Base-by-base conservation (phyloP, 2,113 vertebrate species). In the Triplophysa tibetana region DNA sequence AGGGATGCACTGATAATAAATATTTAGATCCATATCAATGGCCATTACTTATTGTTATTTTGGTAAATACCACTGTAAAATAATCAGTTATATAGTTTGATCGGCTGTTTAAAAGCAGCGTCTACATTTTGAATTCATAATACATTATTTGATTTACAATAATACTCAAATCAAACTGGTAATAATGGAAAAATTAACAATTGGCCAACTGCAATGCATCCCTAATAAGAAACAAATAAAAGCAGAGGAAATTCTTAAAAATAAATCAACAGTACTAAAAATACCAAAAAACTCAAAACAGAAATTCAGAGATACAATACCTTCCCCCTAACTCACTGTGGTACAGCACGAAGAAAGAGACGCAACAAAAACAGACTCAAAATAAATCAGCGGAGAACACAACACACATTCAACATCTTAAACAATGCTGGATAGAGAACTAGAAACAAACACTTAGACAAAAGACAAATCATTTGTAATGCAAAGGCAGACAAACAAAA, bases 311-410 rank as follows among this genome's bases (percentile, higher is more conserved):
- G 85, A 82, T 90, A 92, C 90, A 88, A 89, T 93, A 94, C 92
- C 93, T 94, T 90, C 92, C 92, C 90, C 92, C 93, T 90, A 93
- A 92, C 87, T 94, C 91, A 92, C 93, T 94, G 90, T 90, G 87
- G 89, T 87, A 91, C 88, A 88, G 90, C 92, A 91, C 86, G 52
- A 11, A 73, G 79, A 58, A 14, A 54, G 65, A 50, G n/a, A 77
- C 70, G 76, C 61, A 68, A 77, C 78, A 64, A 29, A 69, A 75
- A 41, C 29, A 73, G 26, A 76, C n/a, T 65, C 84, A 83, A 24
- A 41, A 50, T 38, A 80, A 76, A 68, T 1, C 12, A 80, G 45
- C 16, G 50, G 13, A 16, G 13, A 14, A 21, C 54, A 58, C 54
- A 58, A 67, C 48, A 70, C 56, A 74, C 38, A 78, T 66, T 76